phyloP scores from a whole-genome alignment of 2,113 vertebrate genomes.

The Nyctereutes procyonoides region DNA sequence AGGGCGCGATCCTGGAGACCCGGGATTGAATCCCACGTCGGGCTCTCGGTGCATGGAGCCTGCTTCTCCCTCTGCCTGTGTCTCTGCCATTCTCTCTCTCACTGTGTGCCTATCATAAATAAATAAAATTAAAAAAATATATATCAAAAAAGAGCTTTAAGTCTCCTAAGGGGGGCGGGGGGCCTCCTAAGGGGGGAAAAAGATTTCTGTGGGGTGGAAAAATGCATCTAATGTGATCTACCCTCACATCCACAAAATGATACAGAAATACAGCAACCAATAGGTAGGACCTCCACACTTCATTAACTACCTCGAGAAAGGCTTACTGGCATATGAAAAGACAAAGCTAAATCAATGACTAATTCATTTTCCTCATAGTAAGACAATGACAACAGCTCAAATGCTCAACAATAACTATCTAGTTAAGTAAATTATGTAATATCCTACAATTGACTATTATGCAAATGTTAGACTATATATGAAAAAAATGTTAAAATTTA shows the following conservation, averaged over 20 bases:
- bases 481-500: slow-evolving; percentile 7
- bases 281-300: neutral
- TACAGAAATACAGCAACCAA: neutral
- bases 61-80: too few species aligned
- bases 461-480: slow-evolving; percentile 8
- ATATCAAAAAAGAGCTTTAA: neutral
- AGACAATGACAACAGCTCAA: neutral
- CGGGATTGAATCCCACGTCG: too few species aligned
- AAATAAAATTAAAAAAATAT: too few species aligned
- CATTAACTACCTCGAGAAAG: neutral
- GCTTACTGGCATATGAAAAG: neutral
- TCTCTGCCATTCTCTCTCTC: too few species aligned
- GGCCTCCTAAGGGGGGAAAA: too few species aligned
- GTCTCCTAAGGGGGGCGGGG: neutral
- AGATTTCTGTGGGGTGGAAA: neutral
- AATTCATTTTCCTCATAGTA: slow-evolving; percentile 5
- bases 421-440: neutral
- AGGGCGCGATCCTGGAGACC: too few species aligned
- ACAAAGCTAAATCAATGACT: neutral
- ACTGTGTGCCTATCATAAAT: too few species aligned
- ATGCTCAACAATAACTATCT: neutral
- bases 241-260: neutral
- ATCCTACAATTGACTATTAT: neutral
- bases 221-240: neutral
- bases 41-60: too few species aligned